phyloP scores from a whole-genome alignment of 2,888 invertebrate genomes.

The Calameuta pallipes region DNA sequence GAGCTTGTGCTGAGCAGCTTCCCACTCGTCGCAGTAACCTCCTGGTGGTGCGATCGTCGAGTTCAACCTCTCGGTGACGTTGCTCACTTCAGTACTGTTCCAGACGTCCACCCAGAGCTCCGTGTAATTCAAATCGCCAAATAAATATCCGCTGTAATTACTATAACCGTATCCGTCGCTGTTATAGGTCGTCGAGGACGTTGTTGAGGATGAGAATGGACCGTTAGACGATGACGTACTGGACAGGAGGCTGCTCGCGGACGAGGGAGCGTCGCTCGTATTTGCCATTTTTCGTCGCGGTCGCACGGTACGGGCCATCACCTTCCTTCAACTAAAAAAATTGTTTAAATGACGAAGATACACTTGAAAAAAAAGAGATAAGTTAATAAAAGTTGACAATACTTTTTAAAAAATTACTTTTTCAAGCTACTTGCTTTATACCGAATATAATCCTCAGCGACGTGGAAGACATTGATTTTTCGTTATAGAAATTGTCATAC shows the following conservation, averaged over 20 bases:
- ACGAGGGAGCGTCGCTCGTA: constrained; percentile 64
- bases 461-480: background rate
- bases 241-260: constrained; percentile 58
- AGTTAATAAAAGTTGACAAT: no score
- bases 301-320: constrained; percentile 73
- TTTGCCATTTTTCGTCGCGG: constrained; percentile 73
- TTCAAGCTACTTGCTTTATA: no score
- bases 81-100: constrained; percentile 70
- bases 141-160: constrained; percentile 53
- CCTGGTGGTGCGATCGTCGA: constrained; percentile 54
- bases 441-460: no score
- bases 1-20: constrained; percentile 82
- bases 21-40: constrained; percentile 79
- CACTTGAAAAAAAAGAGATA: no score
- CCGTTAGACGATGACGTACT: constrained; percentile 67
- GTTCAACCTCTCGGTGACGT: constrained; percentile 66
- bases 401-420: no score
- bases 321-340: constrained; percentile 72
- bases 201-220: constrained; percentile 60
- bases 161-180: constrained; percentile 57
- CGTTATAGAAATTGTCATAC: no score
- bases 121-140: constrained; percentile 67
- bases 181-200: constrained; percentile 49
- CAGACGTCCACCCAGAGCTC: constrained; percentile 69
- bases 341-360: constrained; percentile 26